Evolutionary conservation across 2,113 vertebrate genomes (phyloP), one percentile per base, ranked within the genome.

Genomic region (Ctenodactylus gundi): DNA sequence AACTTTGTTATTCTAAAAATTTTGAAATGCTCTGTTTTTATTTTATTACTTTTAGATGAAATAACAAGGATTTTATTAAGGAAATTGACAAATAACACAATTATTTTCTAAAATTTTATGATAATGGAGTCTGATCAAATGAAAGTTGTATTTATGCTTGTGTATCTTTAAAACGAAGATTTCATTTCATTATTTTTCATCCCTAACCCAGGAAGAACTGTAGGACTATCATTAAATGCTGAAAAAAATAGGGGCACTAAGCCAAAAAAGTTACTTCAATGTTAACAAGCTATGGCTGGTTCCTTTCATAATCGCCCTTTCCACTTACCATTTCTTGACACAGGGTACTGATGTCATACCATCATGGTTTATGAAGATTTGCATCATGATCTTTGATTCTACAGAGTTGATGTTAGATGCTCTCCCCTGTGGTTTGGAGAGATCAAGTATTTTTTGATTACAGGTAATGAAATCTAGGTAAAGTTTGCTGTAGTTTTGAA

Each of bases 181-280:
- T 78, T 72, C 83, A 62, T 36, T 46, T 67, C 20, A 64, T 85
- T 82, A 46, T 51, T 95, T 95, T 90, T 25, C 13, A 91, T 25
- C 20, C 2, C 3, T 84, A 72, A 39, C 49, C 55, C 20, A 85
- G 9, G 51, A 6, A 85, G 1, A 36, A 85, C 21, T 27, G 4
- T 82, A 64, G 41, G 11, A 84, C 93, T 91, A 94, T 34, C 27
- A 8, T 68, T 51, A 57, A 78, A 23, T 76, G 39, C 23, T 77
- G 70, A n/a, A 85, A 27, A 29, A 88, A 84, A 82, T 5, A 57
- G 21, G 57, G n/a, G 14, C 95, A 92, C 0, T 9, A 14, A 87
- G 14, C 6, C 21, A 81, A 44, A 72, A 93, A 73, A 60, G 13
- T n/a, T 55, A 64, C 57, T 34, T 77, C 2, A 23, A 5, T 68